Conservation (phyloP, 2,797 vertebrate genomes). For the Phalloptychus januarius region DNA sequence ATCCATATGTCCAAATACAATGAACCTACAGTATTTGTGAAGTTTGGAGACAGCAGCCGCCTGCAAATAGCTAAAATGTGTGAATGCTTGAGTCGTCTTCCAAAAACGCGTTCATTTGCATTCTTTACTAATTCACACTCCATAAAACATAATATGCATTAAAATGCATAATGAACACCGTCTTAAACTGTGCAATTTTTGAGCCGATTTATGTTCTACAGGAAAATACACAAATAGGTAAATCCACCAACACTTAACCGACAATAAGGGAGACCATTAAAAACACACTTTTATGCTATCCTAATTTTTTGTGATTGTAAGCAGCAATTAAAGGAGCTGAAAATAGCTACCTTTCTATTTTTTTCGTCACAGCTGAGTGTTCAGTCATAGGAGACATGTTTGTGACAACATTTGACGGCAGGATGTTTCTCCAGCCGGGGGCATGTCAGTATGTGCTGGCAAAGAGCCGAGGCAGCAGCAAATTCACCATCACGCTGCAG, state of each 20-base stretch:
- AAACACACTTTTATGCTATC: neutral
- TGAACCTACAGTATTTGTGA: neutral
- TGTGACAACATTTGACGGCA: conserved; percentile 95
- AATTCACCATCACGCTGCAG: conserved; percentile 92
- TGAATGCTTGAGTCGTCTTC: too few relatives aligned
- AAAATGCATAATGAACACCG: too few relatives aligned
- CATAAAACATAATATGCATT: too few relatives aligned
- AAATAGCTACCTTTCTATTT: conserved; percentile 1
- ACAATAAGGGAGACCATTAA: neutral
- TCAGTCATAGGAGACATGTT: conserved; percentile 91
- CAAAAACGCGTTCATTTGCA: neutral
- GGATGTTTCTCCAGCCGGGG: conserved; percentile 93
- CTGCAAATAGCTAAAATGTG: neutral
- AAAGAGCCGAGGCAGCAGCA: conserved; percentile 91
- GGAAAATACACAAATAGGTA: neutral
- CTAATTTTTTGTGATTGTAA: neutral
- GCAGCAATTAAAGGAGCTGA: neutral
- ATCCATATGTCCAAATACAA: neutral
- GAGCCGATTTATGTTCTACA: neutral
- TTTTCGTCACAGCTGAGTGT: conserved; percentile 85
- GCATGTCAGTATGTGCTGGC: conserved; percentile 94
- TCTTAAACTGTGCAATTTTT: too few relatives aligned
- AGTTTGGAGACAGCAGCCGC: neutral
- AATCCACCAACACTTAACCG: too few relatives aligned
- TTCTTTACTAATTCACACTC: neutral